Base-by-base conservation (phyloP, 2,113 vertebrate species). In the Naja naja region DNA sequence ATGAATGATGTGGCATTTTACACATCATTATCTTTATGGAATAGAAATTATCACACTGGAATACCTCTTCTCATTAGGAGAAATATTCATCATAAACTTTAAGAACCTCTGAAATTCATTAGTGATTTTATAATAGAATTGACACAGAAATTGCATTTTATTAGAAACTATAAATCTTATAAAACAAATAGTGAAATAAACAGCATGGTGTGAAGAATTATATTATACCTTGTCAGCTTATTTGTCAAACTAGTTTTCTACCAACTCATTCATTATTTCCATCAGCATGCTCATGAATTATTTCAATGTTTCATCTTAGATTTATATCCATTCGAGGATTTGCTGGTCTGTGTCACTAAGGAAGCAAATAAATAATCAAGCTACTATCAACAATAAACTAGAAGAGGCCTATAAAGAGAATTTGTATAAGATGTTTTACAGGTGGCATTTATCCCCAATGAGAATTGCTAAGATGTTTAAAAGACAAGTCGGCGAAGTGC, bases 1-100 rank as follows among this genome's bases (percentile, higher is more conserved):
- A 81, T 81, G 39, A 81, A 81, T 81, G 69, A 93, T 93, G 45
- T 64, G 64, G 89, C 54, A 34, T 27, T 93, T 93, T 60, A 89
- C 55, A 87, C 55, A 20, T 91, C 87, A 91, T 91, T 89, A 91
- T 64, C 87, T 34, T 64, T 89, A 55, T n/a, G 47, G 88, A 45
- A 90, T 23, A 60, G 45, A 90, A 86, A 93, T 93, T 85, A 89
- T 88, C 16, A 64, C 64, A 69, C 89, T 87, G 85, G 25, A 64
- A 85, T 93, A 93, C 89, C 34, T 89, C n/a, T 7, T 91, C 49
- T 85, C 45, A 64, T 93, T 91, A 88, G 23, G 53, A 89, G 5
- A 60, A 60, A 45, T 27, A 89, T 14, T 30, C 47, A 91, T 89
- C 54, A 60, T 43, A 91, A 64, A 4, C 6, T n/a, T 43, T 58